Evolutionary conservation across 2,888 invertebrate genomes (phyloP), one percentile per base, ranked within the genome.

Genomic region (Dinocampus coccinellae): DNA sequence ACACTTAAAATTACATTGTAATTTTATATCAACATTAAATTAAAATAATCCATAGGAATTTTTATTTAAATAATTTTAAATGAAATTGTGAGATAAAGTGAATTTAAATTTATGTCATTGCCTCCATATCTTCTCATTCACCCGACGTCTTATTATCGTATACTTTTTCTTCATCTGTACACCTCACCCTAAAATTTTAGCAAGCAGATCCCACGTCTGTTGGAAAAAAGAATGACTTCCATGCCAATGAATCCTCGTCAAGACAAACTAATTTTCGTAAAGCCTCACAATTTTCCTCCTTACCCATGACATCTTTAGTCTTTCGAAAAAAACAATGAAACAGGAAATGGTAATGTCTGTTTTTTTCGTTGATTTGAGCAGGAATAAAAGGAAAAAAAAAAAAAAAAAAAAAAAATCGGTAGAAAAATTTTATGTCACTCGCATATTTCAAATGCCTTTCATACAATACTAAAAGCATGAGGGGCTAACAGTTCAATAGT

Each of bases 321-420:
- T 26, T 62, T 33, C 4, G 22, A 57, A 26, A 55, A 69, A 69
- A 39, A 60, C n/a, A 62, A 69, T 36, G 63, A 16, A 55, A 36
- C 16, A 39, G 69, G 69, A 62, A 69, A 69, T 69, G 69, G 69
- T 55, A 55, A 63, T 69, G n/a, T 39, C 61, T 62, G 26, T 20
- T 68, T 24, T 63, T 47, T 68, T 68, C 61, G 52, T 52, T 52
- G 26, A 6, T 47, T n/a, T 16, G 47, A 2, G 47, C 1, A 7
- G 7, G 16, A 47, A 16, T n/a, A 47, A 47, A 3, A 36, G 10
- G 10, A 10, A 10, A 3, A 36, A 10, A 36, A n/a, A n/a, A 9
- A 47, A 9, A 47, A 9, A 7, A 16, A 47, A n/a, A n/a, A n/a
- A n/a, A n/a, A n/a, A n/a, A n/a, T n/a, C n/a, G n/a, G n/a, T n/a